Percentiles rank a stretch among this genome's conserved stretches.
These are phyloP conservation scores for Tyto alba DNA, from an alignment of 2,113 vertebrate genomes.

Conservation along the genomic window DNA sequence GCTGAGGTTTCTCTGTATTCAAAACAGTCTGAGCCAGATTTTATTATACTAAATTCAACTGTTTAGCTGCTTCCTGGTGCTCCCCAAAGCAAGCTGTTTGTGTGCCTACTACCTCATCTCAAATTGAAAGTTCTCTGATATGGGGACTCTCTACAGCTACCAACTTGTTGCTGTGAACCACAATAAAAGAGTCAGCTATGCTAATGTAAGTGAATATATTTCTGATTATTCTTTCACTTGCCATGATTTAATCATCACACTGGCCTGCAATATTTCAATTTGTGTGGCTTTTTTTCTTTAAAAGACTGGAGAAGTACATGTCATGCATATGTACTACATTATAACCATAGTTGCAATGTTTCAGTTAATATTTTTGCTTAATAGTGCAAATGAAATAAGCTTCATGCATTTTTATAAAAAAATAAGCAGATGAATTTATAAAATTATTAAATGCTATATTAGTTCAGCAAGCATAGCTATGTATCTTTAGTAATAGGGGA, in stretches of 20 bases:
- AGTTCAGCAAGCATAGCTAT: not conserved
- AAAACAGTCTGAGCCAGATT: not conserved
- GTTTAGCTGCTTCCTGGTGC: not conserved
- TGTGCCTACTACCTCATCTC: not conserved
- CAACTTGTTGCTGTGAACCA: not conserved
- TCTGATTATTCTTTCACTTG: not conserved
- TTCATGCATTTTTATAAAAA: not conserved
- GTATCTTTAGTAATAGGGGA: not conserved
- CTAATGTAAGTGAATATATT: not conserved
- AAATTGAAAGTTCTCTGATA: not conserved
- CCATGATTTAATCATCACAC: not conserved
- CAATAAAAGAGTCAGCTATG: not conserved
- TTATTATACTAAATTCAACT: not conserved
- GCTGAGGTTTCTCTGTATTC: not conserved
- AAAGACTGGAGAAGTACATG: fast-evolving
- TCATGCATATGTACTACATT: not conserved
- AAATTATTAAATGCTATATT: not conserved
- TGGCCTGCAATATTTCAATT: not conserved
- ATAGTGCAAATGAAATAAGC: not conserved
- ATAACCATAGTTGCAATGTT: not conserved
- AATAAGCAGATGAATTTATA: not conserved
- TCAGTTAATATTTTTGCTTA: not conserved
- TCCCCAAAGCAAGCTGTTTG: not conserved
- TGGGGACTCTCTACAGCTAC: not conserved
- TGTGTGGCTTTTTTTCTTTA: not conserved